Conservation (phyloP, 2,797 vertebrate genomes). For the Helarctos malayanus region DNA sequence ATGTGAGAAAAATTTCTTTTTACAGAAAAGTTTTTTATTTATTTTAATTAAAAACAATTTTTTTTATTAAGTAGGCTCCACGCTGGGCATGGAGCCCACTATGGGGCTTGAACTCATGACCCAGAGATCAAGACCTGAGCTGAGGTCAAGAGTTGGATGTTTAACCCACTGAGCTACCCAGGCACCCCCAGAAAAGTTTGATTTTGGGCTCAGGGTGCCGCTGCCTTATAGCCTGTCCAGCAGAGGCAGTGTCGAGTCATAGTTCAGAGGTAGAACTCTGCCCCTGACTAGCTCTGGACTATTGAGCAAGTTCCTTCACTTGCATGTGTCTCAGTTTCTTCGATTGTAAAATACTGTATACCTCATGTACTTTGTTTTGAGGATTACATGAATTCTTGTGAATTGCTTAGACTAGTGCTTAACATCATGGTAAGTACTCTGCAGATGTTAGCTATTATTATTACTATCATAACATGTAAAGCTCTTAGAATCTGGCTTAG, state of each 20-base stretch:
- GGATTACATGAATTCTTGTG: background rate
- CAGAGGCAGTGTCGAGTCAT: background rate
- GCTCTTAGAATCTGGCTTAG: background rate
- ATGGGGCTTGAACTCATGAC: background rate
- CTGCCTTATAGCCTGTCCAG: background rate
- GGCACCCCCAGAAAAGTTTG: background rate
- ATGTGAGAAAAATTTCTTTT: constrained; percentile 6
- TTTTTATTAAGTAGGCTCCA: background rate
- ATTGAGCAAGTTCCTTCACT: background rate
- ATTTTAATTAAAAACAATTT: background rate
- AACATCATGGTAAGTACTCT: background rate
- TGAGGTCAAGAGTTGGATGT: too few species aligned
- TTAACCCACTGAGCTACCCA: background rate
- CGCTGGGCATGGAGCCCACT: background rate
- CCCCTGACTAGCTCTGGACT: background rate
- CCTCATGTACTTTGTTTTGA: background rate
- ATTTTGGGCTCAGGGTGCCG: background rate
- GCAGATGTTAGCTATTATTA: background rate
- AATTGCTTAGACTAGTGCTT: background rate
- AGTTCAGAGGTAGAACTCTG: background rate
- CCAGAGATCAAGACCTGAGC: background rate
- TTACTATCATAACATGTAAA: background rate
- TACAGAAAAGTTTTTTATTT: background rate
- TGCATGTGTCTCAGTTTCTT: background rate
- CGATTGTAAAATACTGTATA: background rate